Conservation (phyloP, 1,140 invertebrate species). For the Oscheius sp. region DNA sequence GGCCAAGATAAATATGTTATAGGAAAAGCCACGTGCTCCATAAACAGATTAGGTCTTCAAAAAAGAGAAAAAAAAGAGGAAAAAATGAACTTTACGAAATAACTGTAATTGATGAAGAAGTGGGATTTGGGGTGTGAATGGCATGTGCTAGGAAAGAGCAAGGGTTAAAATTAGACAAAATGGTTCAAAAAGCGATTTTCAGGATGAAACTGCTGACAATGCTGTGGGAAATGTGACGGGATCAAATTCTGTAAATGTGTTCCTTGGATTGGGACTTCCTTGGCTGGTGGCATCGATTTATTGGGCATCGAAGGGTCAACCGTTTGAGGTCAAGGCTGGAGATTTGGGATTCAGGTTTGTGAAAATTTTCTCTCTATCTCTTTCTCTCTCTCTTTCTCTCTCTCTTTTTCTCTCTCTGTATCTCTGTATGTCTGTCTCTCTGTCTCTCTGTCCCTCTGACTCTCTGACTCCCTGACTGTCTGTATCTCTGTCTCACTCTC, state of each 20-base stretch:
- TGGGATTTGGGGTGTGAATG: too few species aligned
- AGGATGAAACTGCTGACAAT: constrained; percentile 93
- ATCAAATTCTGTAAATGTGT: constrained; percentile 81
- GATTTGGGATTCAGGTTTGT: constrained; percentile 64
- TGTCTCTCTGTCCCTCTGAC: too few species aligned
- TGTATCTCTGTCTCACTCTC: too few species aligned
- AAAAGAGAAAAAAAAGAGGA: neutral
- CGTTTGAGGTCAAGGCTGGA: constrained; percentile 59
- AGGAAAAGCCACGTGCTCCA: neutral
- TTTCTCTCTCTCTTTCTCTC: too few species aligned
- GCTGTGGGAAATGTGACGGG: constrained; percentile 95
- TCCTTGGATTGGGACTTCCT: constrained; percentile 65
- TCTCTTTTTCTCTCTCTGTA: too few species aligned
- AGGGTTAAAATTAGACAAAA: neutral
- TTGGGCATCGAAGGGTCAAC: constrained; percentile 48
- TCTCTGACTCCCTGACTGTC: too few species aligned
- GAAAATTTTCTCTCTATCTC: neutral
- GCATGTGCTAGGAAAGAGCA: too few species aligned
- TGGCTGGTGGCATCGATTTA: constrained; percentile 57
- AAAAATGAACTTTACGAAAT: neutral
- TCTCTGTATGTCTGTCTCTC: too few species aligned
- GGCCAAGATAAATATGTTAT: neutral
- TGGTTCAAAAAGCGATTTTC: constrained; percentile 66
- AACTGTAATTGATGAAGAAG: neutral
- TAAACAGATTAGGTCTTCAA: neutral